Evolutionary conservation across 2,113 vertebrate species (phyloP).

Genomic region (Xenopus borealis): DNA sequence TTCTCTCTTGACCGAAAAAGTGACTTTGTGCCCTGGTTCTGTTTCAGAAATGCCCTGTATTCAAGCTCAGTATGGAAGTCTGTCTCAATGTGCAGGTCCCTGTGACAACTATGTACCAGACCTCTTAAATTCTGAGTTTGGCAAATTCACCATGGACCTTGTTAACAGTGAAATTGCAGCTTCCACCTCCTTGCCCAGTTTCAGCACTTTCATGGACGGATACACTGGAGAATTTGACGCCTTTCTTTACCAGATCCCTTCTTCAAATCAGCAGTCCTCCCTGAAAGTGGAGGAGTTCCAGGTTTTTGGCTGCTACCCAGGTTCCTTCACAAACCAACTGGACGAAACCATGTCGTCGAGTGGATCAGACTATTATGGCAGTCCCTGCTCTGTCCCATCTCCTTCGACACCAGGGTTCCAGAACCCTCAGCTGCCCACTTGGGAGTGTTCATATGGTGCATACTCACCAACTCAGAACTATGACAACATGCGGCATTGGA

Average conservation of each 20-base stretch:
- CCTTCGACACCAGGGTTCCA: slow-evolving; percentile 82
- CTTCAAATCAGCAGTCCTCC: slow-evolving; percentile 48
- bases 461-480: slow-evolving; percentile 79
- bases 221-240: slow-evolving; percentile 78
- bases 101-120: slow-evolving; percentile 75
- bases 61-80: slow-evolving; percentile 80
- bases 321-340: slow-evolving; percentile 66
- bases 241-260: slow-evolving; percentile 83
- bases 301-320: slow-evolving; percentile 88
- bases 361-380: slow-evolving; percentile 86
- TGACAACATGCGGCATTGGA: slow-evolving; percentile 73
- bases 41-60: slow-evolving; percentile 90
- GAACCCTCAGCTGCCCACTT: slow-evolving; percentile 66
- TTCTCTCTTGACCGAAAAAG: too few relatives aligned
- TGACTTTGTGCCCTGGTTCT: not conserved
- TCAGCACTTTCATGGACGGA: slow-evolving; percentile 82
- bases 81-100: slow-evolving; percentile 60
- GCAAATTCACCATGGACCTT: slow-evolving; percentile 78
- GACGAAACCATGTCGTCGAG: slow-evolving; percentile 82
- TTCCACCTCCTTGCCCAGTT: slow-evolving; percentile 76
- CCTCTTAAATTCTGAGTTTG: slow-evolving; percentile 74
- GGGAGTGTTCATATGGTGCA: slow-evolving; percentile 81
- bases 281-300: slow-evolving; percentile 88
- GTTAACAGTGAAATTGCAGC: slow-evolving; percentile 63
- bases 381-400: slow-evolving; percentile 76